Evolutionary conservation across 2,113 vertebrate species (phyloP).

Genomic region (Apistogramma diplotaenia): DNA sequence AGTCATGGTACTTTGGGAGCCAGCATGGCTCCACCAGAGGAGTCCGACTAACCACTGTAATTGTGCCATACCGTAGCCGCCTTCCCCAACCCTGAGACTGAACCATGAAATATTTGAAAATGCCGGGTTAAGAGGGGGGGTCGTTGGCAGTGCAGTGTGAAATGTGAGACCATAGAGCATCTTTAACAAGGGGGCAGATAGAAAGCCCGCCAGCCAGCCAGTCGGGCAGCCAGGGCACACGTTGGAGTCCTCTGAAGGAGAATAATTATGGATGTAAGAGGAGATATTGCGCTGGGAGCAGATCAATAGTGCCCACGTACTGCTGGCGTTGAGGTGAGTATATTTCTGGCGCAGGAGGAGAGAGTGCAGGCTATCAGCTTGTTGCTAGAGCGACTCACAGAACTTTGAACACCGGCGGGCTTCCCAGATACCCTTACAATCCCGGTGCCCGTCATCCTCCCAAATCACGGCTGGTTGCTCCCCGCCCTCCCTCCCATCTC

Average conservation of each 20-base stretch:
- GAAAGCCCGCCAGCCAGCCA: constrained; percentile 32
- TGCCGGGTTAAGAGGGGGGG: constrained; percentile 65
- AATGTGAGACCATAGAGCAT: constrained; percentile 66
- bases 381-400: constrained; percentile 52
- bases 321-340: constrained; percentile 55
- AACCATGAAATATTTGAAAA: constrained; percentile 75
- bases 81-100: constrained; percentile 67
- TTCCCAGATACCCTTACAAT: constrained; percentile 62
- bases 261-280: constrained; percentile 72
- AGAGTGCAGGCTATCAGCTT: constrained; percentile 63
- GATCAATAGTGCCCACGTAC: constrained; percentile 70
- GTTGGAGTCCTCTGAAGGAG: constrained; percentile 58
- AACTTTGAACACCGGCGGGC: constrained; percentile 53
- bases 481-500: constrained; percentile 9
- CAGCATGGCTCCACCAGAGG: constrained; percentile 66
- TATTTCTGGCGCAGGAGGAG: constrained; percentile 67
- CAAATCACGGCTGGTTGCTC: constrained; percentile 53
- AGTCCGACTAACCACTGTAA: constrained; percentile 76
- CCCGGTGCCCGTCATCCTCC: constrained; percentile 26
- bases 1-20: constrained; percentile 61
- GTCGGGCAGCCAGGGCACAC: constrained; percentile 35
- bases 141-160: constrained; percentile 59
- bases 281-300: constrained; percentile 68
- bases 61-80: constrained; percentile 56
- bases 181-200: constrained; percentile 63